Evolutionary conservation across 2,888 invertebrate species (phyloP), one percentile per base, ranked within the genome.

Genomic region (Andrena dorsata): DNA sequence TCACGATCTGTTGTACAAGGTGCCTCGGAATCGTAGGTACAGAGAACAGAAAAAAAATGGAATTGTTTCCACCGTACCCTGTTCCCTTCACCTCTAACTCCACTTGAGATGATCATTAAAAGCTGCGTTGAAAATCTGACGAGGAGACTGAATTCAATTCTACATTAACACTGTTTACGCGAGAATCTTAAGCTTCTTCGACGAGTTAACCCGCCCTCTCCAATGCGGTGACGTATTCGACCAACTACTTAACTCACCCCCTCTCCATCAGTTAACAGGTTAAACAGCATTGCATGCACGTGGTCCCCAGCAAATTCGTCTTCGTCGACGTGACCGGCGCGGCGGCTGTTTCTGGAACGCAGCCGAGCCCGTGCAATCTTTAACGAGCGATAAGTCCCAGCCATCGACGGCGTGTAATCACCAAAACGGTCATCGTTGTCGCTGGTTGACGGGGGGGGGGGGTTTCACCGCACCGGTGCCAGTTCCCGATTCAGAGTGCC

Each of bases 401-500:
- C 74, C 61, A 49, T 70, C 73, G 73, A 71, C 75, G 77, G 66
- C 76, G 84, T 76, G 86, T 83, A 85, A 86, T 85, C 85, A 61
- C 85, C 84, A 85, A 86, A 86, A 85, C 82, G 76, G 85, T 85
- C 85, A 70, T 74, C 77, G 75, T 63, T 63, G 80, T 71, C 74
- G 78, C 76, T 61, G 70, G 82, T 70, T 10, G 82, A 83, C 82
- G 72, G 76, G 41, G 82, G 82, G 81, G 80, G 72, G 76, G 41
- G 82, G 78, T 86, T 88, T 88, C 85, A 79, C 86, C 84, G 74
- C 78, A 74, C 73, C 83, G 78, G 68, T 79, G 76, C 81, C 61
- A 85, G 83, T 80, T 88, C 84, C 86, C 88, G 88, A 88, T 88
- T 87, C 82, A 88, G 87, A 86, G 83, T 83, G 85, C 81, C 28